Base-by-base conservation (phyloP, 30 jellyfish, hydroid and myxozoan genomes). In the Haliclystus octoradiatus region DNA sequence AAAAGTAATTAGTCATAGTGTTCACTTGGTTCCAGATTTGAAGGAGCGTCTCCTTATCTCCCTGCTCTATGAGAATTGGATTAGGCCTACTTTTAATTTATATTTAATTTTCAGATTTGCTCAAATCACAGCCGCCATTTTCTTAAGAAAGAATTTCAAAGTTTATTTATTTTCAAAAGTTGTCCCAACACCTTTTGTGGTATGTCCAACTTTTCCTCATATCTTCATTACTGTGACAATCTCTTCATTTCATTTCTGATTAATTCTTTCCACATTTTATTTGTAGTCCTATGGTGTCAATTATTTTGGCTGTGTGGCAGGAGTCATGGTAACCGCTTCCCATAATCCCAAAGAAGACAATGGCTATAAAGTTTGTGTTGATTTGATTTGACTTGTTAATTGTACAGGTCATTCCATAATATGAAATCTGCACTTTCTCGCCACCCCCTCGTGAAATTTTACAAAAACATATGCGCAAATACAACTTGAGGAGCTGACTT, bases 291-390 rank as follows among this genome's bases (percentile, higher is more conserved):
- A 73, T 34, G 49, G 89, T 33, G 93, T 88, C 2, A 47, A 32
- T 57, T 80, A 88, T 29, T 88, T 80, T 32, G 52, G 53, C 2
- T 80, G 94, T 74, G 68, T 73, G 14, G 94, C 94, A 63, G 97
- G 97, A 34, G 82, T 88, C 77, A 88, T 88, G 97, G 94, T 88
- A 13, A 88, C 97, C 0, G 97, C 97, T 25, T 88, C 97, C 75
- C 97, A 88, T 66, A 88, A 88, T 62, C 97, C 97, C 62, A 88
- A 88, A 53, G 95, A 88, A 50, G 97, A 88, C 79, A 88, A 88
- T 66, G 97, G 97, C 7, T 88, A 88, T 79, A 88, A 88, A 80
- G 96, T 86, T 60, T 9, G 62, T 13, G 13, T 60, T 19, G 13
- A 12, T 7, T 60, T 60, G 34, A 60, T 14, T 15, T 60, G 19